Evolutionary conservation across 2,797 vertebrate genomes (phyloP).

Genomic region (Acanthiza pusilla): DNA sequence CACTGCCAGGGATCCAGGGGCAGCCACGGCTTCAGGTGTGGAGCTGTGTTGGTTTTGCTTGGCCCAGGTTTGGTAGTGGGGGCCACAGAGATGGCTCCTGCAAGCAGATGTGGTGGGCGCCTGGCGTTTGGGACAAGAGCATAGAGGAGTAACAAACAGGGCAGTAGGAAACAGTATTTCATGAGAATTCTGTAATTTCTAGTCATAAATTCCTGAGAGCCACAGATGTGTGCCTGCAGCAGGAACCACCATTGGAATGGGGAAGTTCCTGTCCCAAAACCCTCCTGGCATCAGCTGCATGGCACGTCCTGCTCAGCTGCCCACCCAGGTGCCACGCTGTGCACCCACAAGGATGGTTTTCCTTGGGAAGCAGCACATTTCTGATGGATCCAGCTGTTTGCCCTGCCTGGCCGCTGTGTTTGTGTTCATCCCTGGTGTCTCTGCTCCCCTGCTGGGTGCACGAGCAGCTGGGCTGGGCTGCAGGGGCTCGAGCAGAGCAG

Average conservation of each 20-base stretch:
- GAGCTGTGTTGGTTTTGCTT: neutral
- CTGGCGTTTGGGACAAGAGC: too few relatives aligned
- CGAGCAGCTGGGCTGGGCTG: neutral
- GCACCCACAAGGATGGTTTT: neutral
- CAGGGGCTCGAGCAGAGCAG: neutral
- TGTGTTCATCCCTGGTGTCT: neutral
- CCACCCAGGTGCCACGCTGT: neutral
- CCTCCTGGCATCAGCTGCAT: accelerated
- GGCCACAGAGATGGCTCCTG: too few relatives aligned
- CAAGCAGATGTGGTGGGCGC: too few relatives aligned
- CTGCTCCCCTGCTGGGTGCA: accelerated
- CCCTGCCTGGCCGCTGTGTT: neutral
- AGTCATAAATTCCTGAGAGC: neutral
- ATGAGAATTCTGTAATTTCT: neutral
- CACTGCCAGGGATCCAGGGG: neutral
- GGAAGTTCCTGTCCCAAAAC: neutral
- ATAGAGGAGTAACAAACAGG: neutral
- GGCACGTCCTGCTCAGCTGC: neutral
- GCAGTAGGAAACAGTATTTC: neutral
- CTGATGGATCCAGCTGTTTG: neutral
- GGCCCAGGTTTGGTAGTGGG: too few relatives aligned
- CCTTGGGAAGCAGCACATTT: neutral
- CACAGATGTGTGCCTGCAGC: neutral
- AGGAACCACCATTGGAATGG: neutral
- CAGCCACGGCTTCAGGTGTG: neutral